phyloP scores from a whole-genome alignment of 1,140 invertebrate species.

The Meteorus sp. region DNA sequence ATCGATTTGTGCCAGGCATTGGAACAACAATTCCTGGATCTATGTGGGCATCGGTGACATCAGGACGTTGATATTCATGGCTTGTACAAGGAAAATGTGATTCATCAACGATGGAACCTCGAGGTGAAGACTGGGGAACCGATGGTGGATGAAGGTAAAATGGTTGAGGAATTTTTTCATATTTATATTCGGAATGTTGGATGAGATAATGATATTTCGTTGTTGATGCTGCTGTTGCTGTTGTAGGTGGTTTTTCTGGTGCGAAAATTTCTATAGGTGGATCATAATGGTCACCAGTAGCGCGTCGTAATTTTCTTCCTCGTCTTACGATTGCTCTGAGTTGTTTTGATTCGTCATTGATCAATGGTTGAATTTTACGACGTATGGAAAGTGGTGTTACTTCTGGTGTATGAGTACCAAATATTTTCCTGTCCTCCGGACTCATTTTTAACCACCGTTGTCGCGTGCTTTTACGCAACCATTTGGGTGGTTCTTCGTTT shows the following conservation, averaged over 20 bases:
- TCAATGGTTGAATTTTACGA: conserved; percentile 47
- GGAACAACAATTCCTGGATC: conserved; percentile 77
- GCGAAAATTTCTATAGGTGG: conserved; percentile 51
- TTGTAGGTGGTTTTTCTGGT: conserved; percentile 32
- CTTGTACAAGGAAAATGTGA: conserved; percentile 56
- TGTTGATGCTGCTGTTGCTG: conserved; percentile 14
- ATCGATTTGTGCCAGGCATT: conserved; percentile 58
- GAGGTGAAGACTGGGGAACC: conserved; percentile 65
- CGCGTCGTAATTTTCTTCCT: conserved; percentile 47
- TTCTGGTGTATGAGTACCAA: conserved; percentile 34
- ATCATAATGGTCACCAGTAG: conserved; percentile 43
- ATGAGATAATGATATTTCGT: conserved; percentile 66
- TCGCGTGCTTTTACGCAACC: conserved; percentile 38
- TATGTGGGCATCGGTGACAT: conserved; percentile 73
- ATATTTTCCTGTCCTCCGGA: conserved; percentile 27
- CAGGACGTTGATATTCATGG: conserved; percentile 42
- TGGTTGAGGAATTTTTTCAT: conserved; percentile 66
- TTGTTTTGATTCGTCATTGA: conserved; percentile 56
- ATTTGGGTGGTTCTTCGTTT: conserved; percentile 41
- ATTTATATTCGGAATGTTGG: conserved; percentile 77
- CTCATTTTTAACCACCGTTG: conserved; percentile 26
- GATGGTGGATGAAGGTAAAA: conserved; percentile 69
- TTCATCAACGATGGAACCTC: conserved; percentile 55
- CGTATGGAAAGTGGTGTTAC: conserved; percentile 35
- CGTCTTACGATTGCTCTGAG: conserved; percentile 53